Conservation (phyloP, 1,140 invertebrate species). For the Mya arenaria region DNA sequence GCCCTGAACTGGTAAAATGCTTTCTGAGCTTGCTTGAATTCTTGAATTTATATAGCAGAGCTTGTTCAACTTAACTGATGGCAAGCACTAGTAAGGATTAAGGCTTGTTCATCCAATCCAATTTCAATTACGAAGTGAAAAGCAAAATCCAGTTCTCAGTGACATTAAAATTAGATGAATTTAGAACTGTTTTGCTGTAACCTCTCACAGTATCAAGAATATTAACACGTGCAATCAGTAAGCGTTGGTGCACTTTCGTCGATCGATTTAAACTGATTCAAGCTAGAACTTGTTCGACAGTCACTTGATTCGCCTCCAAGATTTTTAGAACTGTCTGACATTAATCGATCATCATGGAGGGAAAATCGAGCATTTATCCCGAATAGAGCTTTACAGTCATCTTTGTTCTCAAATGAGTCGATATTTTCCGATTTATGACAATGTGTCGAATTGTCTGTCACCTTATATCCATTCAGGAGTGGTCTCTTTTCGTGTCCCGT, state of each 20-base stretch:
- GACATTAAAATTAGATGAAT: background rate
- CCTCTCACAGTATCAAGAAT: no score
- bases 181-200: no score
- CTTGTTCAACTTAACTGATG: background rate
- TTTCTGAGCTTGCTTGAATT: no score
- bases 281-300: constrained; percentile 57
- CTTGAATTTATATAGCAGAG: background rate
- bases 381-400: no score
- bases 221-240: constrained; percentile 43
- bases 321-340: constrained; percentile 81
- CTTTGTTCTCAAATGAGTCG: no score
- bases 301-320: constrained; percentile 7
- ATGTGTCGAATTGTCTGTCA: constrained; percentile 70
- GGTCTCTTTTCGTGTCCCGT: constrained; percentile 26
- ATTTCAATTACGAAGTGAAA: background rate
- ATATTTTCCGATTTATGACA: constrained; percentile 87
- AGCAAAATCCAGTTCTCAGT: background rate
- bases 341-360: constrained; percentile 93
- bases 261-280: constrained; percentile 59
- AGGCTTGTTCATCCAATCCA: background rate
- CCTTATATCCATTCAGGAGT: constrained; percentile 61
- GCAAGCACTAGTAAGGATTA: background rate
- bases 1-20: no score
- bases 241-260: constrained; percentile 19
- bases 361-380: constrained; percentile 89